These are phyloP conservation scores for Coryphaenoides rupestris DNA, from an alignment of 2,113 vertebrate species.

Conservation along the genomic window DNA sequence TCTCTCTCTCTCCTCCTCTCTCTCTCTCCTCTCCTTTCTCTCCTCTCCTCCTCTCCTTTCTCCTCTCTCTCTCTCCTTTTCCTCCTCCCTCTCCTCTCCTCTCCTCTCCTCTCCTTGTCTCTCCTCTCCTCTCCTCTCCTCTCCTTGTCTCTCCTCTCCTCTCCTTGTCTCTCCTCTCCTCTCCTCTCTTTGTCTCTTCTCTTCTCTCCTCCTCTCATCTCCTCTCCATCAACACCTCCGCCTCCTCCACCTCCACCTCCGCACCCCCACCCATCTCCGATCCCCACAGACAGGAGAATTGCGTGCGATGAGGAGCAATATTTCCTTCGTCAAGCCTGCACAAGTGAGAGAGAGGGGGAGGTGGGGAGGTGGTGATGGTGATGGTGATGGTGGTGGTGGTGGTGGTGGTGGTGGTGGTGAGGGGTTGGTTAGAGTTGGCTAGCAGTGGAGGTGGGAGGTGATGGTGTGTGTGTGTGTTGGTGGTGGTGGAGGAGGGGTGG, in stretches of 20 bases:
- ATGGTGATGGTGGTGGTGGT: neutral
- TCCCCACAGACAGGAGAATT: constrained; percentile 40
- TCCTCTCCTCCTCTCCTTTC: neutral
- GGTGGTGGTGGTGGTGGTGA: constrained; percentile 3
- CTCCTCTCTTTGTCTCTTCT: constrained; percentile 21
- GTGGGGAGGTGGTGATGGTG: neutral
- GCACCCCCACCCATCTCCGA: constrained; percentile 17
- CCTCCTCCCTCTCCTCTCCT: constrained; percentile 1
- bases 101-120: neutral
- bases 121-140: neutral
- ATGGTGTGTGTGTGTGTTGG: too few relatives aligned
- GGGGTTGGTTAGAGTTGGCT: neutral
- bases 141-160: neutral
- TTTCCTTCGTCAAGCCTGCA: constrained; percentile 67
- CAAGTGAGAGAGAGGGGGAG: constrained; percentile 31
- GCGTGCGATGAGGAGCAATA: constrained; percentile 60
- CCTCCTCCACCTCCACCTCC: constrained; percentile 10
- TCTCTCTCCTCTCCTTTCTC: neutral
- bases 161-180: neutral
- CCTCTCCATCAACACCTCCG: constrained; percentile 26
- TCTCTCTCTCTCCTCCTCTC: constrained; percentile 3
- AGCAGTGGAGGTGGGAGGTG: neutral
- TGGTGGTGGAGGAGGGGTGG: constrained; percentile 1
- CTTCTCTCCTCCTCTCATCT: constrained; percentile 17
- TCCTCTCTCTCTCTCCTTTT: neutral